Conservation (phyloP, 2,888 invertebrate genomes). For the Tipula unca region DNA sequence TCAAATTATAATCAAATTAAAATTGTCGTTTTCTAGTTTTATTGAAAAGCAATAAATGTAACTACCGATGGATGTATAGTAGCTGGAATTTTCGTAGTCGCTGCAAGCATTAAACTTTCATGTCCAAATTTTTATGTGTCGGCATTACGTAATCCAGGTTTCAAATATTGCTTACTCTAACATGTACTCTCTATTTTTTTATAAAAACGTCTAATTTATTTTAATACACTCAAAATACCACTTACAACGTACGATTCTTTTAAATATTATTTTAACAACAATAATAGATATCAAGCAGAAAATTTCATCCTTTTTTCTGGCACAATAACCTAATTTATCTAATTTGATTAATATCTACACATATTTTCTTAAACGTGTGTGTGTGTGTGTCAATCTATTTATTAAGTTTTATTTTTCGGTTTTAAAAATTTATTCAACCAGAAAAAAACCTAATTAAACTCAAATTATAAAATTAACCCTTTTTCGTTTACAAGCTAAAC, state of each 20-base stretch:
- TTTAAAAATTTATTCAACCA: not conserved
- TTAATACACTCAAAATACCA: not conserved
- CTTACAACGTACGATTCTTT: not conserved
- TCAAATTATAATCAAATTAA: too few relatives aligned
- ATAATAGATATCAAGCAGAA: not conserved
- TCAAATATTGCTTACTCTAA: too few relatives aligned
- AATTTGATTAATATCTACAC: slow-evolving; percentile 8
- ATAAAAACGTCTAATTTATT: not conserved
- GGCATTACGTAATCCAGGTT: too few relatives aligned
- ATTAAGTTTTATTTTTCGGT: not conserved
- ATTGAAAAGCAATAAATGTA: too few relatives aligned
- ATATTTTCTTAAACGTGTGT: not conserved
- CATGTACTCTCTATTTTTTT: too few relatives aligned
- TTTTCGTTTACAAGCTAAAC: not conserved
- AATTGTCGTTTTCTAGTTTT: too few relatives aligned
- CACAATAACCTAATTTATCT: not conserved
- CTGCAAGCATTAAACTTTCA: too few relatives aligned
- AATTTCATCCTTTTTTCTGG: not conserved
- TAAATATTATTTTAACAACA: not conserved
- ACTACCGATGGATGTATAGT: too few relatives aligned
- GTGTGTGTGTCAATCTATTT: not conserved
- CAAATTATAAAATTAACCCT: slow-evolving; percentile 2
- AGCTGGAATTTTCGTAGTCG: too few relatives aligned
- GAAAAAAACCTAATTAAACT: not conserved
- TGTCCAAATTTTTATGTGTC: too few relatives aligned